phyloP scores from a whole-genome alignment of 1,140 invertebrate genomes.

The Drosophila malerkotliana region DNA sequence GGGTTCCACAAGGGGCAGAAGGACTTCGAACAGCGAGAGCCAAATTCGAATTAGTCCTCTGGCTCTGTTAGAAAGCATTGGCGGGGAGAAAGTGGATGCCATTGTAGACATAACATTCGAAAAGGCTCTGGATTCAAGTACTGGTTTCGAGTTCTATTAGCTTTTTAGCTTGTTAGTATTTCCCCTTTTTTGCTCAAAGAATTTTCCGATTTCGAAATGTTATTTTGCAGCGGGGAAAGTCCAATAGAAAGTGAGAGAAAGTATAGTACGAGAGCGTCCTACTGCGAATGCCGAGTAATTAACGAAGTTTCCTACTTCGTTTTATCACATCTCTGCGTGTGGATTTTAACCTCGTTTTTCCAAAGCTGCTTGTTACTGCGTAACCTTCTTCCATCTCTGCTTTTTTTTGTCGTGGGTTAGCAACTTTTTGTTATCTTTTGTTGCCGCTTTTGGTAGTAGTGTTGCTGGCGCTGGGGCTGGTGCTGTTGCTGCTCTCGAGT shows the following conservation, averaged over 20 bases:
- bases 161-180: not conserved
- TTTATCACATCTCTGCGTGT: slow-evolving; percentile 34
- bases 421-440: slow-evolving; percentile 65
- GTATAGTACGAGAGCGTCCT: not conserved
- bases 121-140: not conserved
- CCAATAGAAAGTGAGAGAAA: not conserved
- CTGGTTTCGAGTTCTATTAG: not conserved
- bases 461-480: not conserved
- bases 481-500: slow-evolving; percentile 49
- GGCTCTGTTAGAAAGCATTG: not conserved
- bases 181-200: not conserved
- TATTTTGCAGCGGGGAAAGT: not conserved
- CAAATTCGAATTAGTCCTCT: not conserved
- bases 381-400: slow-evolving; percentile 10
- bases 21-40: not conserved
- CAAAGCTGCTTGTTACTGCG: slow-evolving; percentile 31
- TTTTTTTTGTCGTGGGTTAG: slow-evolving; percentile 27
- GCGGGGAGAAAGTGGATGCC: not conserved
- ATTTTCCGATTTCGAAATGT: not conserved
- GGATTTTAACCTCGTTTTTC: slow-evolving; percentile 69
- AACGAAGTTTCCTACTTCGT: slow-evolving; percentile 44
- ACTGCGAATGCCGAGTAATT: slow-evolving; percentile 16
- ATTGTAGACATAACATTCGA: not conserved
- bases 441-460: slow-evolving; percentile 26
- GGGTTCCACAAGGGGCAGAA: slow-evolving; percentile 8